These are phyloP conservation scores for Dallia pectoralis DNA, from an alignment of 2,797 vertebrate species.

Conservation along the genomic window DNA sequence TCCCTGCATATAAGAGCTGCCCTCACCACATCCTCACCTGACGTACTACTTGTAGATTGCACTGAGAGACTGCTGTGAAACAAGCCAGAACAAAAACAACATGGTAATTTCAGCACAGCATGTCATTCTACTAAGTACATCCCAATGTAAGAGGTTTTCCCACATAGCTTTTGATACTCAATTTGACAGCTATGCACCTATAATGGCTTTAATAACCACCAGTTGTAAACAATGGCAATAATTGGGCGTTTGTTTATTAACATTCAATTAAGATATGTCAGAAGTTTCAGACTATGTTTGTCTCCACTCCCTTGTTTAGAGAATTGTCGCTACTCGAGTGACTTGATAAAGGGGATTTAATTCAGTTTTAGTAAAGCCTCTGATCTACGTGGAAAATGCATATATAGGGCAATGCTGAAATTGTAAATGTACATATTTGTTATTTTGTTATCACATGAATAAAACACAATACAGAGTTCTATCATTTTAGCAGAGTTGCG, in stretches of 20 bases:
- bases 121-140: neutral
- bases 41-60: neutral
- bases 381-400: no score
- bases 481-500: constrained; percentile 33
- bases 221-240: neutral
- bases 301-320: neutral
- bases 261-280: neutral
- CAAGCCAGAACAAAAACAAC: neutral
- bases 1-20: neutral
- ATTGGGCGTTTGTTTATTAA: neutral
- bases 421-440: constrained; percentile 45
- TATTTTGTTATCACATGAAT: constrained; percentile 44
- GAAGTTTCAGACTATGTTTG: neutral
- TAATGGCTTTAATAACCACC: neutral
- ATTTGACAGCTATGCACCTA: neutral
- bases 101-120: neutral
- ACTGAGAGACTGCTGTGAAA: neutral
- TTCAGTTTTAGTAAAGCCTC: no score
- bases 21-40: neutral
- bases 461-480: constrained; percentile 31
- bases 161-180: neutral
- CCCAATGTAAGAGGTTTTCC: neutral
- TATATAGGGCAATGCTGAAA: no score
- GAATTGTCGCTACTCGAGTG: neutral
- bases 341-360: neutral